Evolutionary conservation across 2,113 vertebrate species (phyloP).

Genomic region (Percopsis transmontana): DNA sequence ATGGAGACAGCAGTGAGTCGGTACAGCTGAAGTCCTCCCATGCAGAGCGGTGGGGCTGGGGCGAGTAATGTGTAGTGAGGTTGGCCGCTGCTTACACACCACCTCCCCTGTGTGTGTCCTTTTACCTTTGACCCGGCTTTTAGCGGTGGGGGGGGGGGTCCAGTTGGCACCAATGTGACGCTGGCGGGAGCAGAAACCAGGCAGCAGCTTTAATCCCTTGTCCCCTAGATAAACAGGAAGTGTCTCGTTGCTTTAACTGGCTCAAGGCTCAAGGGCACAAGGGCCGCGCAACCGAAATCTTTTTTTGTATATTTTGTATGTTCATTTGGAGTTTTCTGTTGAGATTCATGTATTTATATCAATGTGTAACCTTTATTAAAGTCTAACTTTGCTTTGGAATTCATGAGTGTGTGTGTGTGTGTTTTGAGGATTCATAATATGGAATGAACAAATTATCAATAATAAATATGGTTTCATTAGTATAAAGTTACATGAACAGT

Average conservation of each 20-base stretch:
- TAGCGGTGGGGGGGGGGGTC: background rate
- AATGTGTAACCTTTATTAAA: constrained; percentile 66
- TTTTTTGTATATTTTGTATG: constrained; percentile 66
- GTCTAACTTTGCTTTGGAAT: constrained; percentile 48
- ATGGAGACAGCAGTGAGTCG: constrained; percentile 64
- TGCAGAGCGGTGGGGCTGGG: constrained; percentile 66
- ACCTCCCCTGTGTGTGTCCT: constrained; percentile 8
- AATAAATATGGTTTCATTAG: background rate
- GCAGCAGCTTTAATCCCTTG: constrained; percentile 27
- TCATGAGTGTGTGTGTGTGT: constrained; percentile 20
- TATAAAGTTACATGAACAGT: background rate
- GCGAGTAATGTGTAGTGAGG: constrained; percentile 32
- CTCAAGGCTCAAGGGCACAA: constrained; percentile 27
- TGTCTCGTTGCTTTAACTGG: constrained; percentile 22
- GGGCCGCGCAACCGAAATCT: constrained; percentile 27
- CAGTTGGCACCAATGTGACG: background rate
- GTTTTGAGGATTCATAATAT: background rate
- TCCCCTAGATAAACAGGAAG: constrained; percentile 25
- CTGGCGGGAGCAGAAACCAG: constrained; percentile 8
- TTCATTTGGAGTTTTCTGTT: constrained; percentile 64
- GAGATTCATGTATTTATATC: constrained; percentile 67
- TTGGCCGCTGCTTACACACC: constrained; percentile 13
- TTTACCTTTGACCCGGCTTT: constrained; percentile 5
- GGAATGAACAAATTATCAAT: background rate
- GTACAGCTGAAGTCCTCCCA: constrained; percentile 70